Base-by-base conservation (phyloP, 92 coral and sea anemone species). In the Palythoa grandiflora region DNA sequence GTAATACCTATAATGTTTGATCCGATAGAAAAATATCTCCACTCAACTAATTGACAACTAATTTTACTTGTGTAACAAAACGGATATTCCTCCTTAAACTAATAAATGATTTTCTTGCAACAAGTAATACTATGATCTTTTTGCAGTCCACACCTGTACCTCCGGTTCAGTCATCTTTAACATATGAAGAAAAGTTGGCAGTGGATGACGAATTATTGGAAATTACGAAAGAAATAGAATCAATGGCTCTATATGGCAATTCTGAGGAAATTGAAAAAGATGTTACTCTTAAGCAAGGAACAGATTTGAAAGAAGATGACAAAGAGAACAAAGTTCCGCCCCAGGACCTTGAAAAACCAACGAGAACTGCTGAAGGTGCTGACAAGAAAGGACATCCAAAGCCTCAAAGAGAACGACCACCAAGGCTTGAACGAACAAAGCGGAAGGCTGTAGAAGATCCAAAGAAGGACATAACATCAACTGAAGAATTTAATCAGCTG, bases 121-220 rank as follows among this genome's bases (percentile, higher is more conserved):
- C 50, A 44, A 44, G 50, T 44, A 8, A 36, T 38, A 14, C 0
- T 35, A 70, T 36, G 17, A 70, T 70, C 47, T 70, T 36, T 44
- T 70, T 70, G 39, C 75, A 70, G 75, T 15, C 38, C 8, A 35
- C 75, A 13, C 75, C 17, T 50, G 36, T 81, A 37, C 39, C 86
- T 1, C 63, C 86, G 11, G 75, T 66, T 48, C 59, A 65, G 37
- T 79, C 84, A 79, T 81, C 86, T 9, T 66, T 65, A 28, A 81
- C 86, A 12, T 81, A 65, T 20, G 86, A 81, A 44, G 98, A 96
- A 40, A 95, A 95, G 88, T 89, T 88, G 36, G 92, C 96, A 61
- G 98, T 91, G 36, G 99, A 97, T 51, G 99, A 97, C 52, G 96
- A 95, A 68, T 83, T 93, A 28, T 92, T 91, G 85, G 96, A 92